A percentile compares a stretch with the other conserved stretches of the same genome.
Evolutionary conservation across 2,113 vertebrate species (phyloP).

Genomic region (Thinocorus orbignyianus): DNA sequence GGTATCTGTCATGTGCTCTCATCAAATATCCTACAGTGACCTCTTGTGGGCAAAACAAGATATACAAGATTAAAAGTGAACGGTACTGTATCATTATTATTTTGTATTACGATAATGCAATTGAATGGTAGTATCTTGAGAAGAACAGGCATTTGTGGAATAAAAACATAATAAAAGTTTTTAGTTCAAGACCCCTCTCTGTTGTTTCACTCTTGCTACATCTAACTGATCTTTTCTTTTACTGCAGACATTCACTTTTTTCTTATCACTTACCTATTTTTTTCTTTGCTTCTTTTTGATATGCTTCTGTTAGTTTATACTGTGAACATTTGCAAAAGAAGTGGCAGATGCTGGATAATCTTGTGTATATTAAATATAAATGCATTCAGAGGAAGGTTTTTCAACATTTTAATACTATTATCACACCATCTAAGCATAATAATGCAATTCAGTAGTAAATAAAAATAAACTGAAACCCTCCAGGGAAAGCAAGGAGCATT

Average conservation of each 20-base stretch:
- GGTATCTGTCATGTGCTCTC: accelerated
- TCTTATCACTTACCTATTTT: not conserved
- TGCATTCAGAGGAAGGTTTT: not conserved
- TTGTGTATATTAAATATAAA: not conserved
- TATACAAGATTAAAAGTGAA: not conserved
- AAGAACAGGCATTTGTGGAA: not conserved
- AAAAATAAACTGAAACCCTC: not conserved
- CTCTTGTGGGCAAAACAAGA: constrained; percentile 34
- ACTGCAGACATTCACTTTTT: not conserved
- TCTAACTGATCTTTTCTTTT: not conserved
- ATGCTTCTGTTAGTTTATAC: not conserved
- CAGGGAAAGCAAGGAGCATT: not conserved
- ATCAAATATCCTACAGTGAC: not conserved
- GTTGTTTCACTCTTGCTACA: not conserved
- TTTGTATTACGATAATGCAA: accelerated
- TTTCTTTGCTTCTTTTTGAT: not conserved
- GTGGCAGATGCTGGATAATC: not conserved
- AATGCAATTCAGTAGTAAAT: not conserved
- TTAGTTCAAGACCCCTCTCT: not conserved
- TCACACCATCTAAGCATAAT: not conserved
- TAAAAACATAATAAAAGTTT: not conserved
- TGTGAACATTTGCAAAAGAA: not conserved
- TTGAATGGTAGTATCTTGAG: too few relatives aligned
- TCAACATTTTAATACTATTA: not conserved
- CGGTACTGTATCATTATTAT: accelerated